A percentile compares a stretch with the other conserved stretches of the same genome.
Conservation (phyloP, 2,888 invertebrate species). For the Pasiphila rectangulata region DNA sequence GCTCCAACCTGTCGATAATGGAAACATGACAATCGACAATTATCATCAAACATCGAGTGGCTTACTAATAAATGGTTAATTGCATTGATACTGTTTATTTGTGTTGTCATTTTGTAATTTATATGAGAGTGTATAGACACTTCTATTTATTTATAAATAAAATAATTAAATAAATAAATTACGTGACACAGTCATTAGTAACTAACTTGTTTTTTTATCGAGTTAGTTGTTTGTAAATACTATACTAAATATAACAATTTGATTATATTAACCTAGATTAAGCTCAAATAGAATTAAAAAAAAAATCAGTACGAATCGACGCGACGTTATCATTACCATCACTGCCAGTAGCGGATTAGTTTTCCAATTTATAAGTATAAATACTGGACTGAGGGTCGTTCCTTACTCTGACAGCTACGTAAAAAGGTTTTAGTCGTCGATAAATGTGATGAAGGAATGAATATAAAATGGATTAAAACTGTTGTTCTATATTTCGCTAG, state of each 20-base stretch:
- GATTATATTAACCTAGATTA: neutral
- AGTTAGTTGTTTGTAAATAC: neutral
- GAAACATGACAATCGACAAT: slow-evolving; percentile 33
- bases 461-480: too few relatives aligned
- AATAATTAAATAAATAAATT: too few relatives aligned
- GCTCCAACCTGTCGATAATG: slow-evolving; percentile 31
- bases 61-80: too few relatives aligned
- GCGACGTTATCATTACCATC: slow-evolving; percentile 45
- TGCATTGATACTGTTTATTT: too few relatives aligned
- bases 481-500: too few relatives aligned
- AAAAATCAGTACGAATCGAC: slow-evolving; percentile 22
- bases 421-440: neutral
- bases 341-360: slow-evolving; percentile 33
- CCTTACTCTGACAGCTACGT: slow-evolving; percentile 9
- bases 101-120: too few relatives aligned
- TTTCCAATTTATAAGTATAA: slow-evolving; percentile 42
- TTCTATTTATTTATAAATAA: too few relatives aligned
- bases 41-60: too few relatives aligned
- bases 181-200: neutral
- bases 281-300: neutral
- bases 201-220: neutral
- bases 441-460: neutral
- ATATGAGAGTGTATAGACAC: too few relatives aligned
- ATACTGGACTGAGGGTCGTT: slow-evolving; percentile 43
- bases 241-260: too few relatives aligned